Percentiles rank a stretch among this genome's conserved stretches.
Evolutionary conservation across 2,888 invertebrate species (phyloP).

Genomic region (Eustalomyia histrio): DNA sequence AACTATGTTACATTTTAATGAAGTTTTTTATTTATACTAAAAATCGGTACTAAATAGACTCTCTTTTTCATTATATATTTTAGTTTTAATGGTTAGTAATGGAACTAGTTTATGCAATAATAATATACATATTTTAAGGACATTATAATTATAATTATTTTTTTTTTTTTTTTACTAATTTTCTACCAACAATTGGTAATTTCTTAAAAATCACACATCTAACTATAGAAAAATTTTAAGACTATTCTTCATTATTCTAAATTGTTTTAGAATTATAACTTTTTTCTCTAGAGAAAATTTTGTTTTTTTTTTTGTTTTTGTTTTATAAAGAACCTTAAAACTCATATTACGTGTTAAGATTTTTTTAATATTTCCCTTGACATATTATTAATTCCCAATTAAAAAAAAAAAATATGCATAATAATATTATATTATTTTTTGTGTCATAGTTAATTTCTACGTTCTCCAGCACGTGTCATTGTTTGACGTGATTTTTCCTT

Average conservation of each 20-base stretch:
- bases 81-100: not conserved
- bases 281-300: not conserved
- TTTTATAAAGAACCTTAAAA: not conserved
- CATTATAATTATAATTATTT: too few species aligned
- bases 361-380: not conserved
- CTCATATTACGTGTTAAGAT: not conserved
- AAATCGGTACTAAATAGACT: constrained; percentile 62
- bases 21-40: constrained; percentile 20
- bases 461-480: constrained; percentile 78
- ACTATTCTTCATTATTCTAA: not conserved
- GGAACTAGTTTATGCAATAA: not conserved
- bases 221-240: not conserved
- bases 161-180: not conserved
- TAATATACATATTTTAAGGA: not conserved
- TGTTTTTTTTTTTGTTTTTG: not conserved
- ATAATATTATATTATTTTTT: too few species aligned
- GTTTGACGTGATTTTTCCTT: constrained; percentile 85
- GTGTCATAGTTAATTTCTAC: constrained; percentile 72
- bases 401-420: too few species aligned
- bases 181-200: not conserved
- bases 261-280: not conserved
- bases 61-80: constrained; percentile 36
- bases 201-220: not conserved
- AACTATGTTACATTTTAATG: not conserved
- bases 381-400: not conserved